phyloP scores from a whole-genome alignment of 2,888 invertebrate species.

The Corbicula japonica region DNA sequence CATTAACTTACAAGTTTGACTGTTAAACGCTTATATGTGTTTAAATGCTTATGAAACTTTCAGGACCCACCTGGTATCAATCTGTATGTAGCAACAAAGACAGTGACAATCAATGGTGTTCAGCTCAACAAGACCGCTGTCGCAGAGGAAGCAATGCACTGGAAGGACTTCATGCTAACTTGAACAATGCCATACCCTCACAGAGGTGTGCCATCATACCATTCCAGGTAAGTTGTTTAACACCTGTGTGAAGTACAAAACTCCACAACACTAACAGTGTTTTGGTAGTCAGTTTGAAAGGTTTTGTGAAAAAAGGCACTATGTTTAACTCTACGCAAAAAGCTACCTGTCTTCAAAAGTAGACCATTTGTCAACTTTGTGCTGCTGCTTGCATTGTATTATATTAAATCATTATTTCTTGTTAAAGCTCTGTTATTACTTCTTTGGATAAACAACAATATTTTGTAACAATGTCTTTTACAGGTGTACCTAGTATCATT shows the following conservation, averaged over 20 bases:
- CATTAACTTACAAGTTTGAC: background rate
- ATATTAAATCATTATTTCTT: too few species aligned
- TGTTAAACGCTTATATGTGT: background rate
- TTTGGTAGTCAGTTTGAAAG: too few species aligned
- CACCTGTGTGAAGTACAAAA: too few species aligned
- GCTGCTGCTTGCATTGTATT: too few species aligned
- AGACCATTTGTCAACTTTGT: too few species aligned
- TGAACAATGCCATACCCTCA: conserved; percentile 17
- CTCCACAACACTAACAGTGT: too few species aligned
- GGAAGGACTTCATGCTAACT: conserved; percentile 16
- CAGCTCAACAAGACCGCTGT: conserved; percentile 6
- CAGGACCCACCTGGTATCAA: conserved; percentile 14
- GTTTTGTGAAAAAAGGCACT: too few species aligned
- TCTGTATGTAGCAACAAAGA: conserved; percentile 10
- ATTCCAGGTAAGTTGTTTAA: conserved; percentile 1
- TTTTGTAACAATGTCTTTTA: too few species aligned
- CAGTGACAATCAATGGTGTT: background rate
- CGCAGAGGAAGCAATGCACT: conserved; percentile 10
- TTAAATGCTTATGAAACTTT: background rate
- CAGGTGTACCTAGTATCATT: conserved; percentile 2
- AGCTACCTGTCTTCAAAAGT: too few species aligned
- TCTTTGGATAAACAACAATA: too few species aligned
- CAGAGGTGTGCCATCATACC: background rate
- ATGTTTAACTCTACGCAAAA: too few species aligned
- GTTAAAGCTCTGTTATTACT: too few species aligned